Evolutionary conservation across 1,140 invertebrate genomes (phyloP).

Genomic region (Drosophila kepulauana): DNA sequence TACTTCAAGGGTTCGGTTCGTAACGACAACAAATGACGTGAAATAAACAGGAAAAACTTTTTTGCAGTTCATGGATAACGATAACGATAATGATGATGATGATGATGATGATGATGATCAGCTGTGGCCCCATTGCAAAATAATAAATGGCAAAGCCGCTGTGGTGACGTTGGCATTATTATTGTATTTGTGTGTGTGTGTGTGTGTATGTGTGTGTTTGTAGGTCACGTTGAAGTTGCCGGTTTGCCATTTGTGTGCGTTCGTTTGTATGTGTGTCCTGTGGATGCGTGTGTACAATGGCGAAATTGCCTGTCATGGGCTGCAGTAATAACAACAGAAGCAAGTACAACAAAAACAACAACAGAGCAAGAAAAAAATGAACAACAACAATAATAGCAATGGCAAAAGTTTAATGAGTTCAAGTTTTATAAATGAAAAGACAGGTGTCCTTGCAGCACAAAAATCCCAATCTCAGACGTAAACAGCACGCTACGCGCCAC

Average conservation of each 20-base stretch:
- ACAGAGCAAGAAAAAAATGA: background rate
- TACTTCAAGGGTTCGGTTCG: constrained; percentile 69
- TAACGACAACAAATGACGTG: constrained; percentile 37
- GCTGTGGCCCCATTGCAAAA: constrained; percentile 46
- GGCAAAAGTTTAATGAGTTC: constrained; percentile 81
- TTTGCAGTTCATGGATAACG: constrained; percentile 35
- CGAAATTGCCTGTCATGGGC: constrained; percentile 70
- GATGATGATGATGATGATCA: constrained; percentile 45
- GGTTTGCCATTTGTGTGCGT: constrained; percentile 41
- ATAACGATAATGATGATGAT: constrained; percentile 26
- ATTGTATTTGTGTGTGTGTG: constrained; percentile 1
- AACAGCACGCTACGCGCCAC: constrained; percentile 55
- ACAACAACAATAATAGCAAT: constrained; percentile 50
- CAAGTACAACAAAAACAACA: constrained; percentile 39
- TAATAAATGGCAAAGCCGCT: constrained; percentile 44
- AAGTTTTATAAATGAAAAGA: constrained; percentile 77
- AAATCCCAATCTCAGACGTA: constrained; percentile 60
- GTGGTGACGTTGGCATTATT: constrained; percentile 22
- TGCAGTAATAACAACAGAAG: constrained; percentile 45
- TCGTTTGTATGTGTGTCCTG: constrained; percentile 15
- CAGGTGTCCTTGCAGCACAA: constrained; percentile 60
- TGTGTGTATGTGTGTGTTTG: constrained; percentile 23
- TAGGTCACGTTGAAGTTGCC: constrained; percentile 43
- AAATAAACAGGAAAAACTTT: constrained; percentile 22
- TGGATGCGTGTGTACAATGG: constrained; percentile 43